A percentile compares a stretch with the other conserved stretches of the same genome.
phyloP scores from a whole-genome alignment of 2,888 invertebrate genomes.

The Drosophila picticornis region DNA sequence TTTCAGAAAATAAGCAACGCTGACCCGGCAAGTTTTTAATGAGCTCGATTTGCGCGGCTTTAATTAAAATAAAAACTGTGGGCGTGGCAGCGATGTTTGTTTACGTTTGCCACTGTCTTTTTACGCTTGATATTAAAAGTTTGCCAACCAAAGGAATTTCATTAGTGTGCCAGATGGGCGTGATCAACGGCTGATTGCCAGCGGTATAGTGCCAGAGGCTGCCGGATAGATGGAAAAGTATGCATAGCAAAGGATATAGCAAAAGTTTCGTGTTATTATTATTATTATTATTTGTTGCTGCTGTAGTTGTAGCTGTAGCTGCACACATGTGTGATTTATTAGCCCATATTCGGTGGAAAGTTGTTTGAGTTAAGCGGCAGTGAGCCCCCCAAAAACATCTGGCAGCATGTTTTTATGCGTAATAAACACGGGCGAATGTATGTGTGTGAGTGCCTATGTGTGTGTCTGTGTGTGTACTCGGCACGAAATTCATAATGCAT shows the following conservation, averaged over 20 bases:
- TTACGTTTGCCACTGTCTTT: slow-evolving; percentile 44
- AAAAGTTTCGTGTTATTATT: slow-evolving; percentile 49
- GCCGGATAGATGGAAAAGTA: background rate
- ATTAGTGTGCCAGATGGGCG: slow-evolving; percentile 66
- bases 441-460: background rate
- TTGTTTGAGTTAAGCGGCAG: slow-evolving; percentile 47
- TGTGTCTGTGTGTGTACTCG: slow-evolving; percentile 19
- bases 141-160: slow-evolving; percentile 63
- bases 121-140: slow-evolving; percentile 57
- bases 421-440: slow-evolving; percentile 12
- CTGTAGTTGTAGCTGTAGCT: slow-evolving; percentile 27
- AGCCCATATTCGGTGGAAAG: slow-evolving; percentile 59
- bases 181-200: slow-evolving; percentile 44
- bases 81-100: slow-evolving; percentile 45
- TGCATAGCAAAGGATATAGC: slow-evolving; percentile 38
- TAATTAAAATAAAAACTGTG: slow-evolving; percentile 67
- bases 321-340: slow-evolving; percentile 67
- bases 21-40: slow-evolving; percentile 70
- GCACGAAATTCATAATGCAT: slow-evolving; percentile 60
- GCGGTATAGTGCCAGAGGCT: slow-evolving; percentile 1
- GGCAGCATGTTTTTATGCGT: slow-evolving; percentile 39
- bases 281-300: slow-evolving; percentile 24
- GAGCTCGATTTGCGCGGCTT: slow-evolving; percentile 63
- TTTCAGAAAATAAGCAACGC: slow-evolving; percentile 32
- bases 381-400: slow-evolving; percentile 47